Evolutionary conservation across 2,888 invertebrate genomes (phyloP).

Genomic region (Venusia cambrica): DNA sequence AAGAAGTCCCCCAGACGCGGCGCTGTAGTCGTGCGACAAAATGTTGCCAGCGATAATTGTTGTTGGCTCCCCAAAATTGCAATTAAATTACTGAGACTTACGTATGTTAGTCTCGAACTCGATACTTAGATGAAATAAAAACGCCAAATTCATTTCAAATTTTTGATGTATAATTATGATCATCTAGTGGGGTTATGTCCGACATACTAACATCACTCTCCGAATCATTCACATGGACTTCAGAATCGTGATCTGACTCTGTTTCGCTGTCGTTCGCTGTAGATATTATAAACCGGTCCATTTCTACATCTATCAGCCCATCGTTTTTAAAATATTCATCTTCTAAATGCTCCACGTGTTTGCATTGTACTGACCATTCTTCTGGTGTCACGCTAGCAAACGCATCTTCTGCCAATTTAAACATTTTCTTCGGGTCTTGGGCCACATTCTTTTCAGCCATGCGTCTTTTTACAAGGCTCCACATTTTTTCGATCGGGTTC

Average conservation of each 20-base stretch:
- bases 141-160: no score
- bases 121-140: no score
- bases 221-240: no score
- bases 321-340: background rate
- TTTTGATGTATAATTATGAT: no score
- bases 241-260: constrained; percentile 15
- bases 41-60: no score
- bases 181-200: no score
- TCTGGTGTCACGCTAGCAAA: background rate
- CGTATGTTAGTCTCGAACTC: no score
- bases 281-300: background rate
- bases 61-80: no score
- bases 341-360: background rate
- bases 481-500: background rate
- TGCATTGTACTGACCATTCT: constrained; percentile 1
- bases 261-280: background rate
- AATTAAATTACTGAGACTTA: no score
- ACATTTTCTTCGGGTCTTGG: background rate
- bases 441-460: constrained; percentile 1
- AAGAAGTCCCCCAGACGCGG: no score
- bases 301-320: background rate
- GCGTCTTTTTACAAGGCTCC: background rate
- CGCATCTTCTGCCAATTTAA: background rate
- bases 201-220: no score
- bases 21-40: no score